phyloP scores from a whole-genome alignment of 1,140 invertebrate species.

The Branchinecta lindahli region DNA sequence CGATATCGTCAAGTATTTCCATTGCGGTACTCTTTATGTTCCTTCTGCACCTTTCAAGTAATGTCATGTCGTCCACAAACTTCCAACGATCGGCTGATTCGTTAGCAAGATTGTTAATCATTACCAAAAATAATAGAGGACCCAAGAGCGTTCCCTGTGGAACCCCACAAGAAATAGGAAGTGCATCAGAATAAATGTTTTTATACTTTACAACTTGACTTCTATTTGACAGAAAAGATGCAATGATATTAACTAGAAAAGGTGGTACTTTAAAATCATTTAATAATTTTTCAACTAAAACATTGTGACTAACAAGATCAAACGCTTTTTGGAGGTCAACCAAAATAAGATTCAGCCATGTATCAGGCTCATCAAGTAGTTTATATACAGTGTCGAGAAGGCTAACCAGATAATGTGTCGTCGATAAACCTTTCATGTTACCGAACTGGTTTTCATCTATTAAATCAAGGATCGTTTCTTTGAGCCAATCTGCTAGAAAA shows the following conservation, averaged over 20 bases:
- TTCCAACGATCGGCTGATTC: conserved; percentile 6
- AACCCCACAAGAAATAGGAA: not conserved
- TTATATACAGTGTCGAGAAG: conserved; percentile 7
- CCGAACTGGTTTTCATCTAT: not conserved
- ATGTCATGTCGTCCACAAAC: conserved; percentile 2
- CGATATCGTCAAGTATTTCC: not conserved
- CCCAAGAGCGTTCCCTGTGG: not conserved
- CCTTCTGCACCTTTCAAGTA: not conserved
- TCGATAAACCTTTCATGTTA: conserved; percentile 6
- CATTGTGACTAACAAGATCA: conserved; percentile 8
- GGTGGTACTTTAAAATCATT: not conserved
- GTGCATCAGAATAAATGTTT: not conserved
- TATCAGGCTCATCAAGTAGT: conserved; percentile 2
- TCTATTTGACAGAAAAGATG: conserved; percentile 9
- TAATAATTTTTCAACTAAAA: not conserved
- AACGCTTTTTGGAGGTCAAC: not conserved
- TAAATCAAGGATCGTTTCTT: not conserved
- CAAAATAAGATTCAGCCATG: not conserved
- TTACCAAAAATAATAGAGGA: conserved; percentile 5
- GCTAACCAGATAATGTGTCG: conserved; percentile 6
- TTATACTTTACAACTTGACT: not conserved
- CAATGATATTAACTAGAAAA: conserved; percentile 4
- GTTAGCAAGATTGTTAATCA: conserved; percentile 10
- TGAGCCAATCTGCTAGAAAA: not conserved
- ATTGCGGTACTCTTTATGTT: conserved; percentile 1